Evolutionary conservation across 2,888 invertebrate genomes (phyloP).

Genomic region (Drosophila ezoana): DNA sequence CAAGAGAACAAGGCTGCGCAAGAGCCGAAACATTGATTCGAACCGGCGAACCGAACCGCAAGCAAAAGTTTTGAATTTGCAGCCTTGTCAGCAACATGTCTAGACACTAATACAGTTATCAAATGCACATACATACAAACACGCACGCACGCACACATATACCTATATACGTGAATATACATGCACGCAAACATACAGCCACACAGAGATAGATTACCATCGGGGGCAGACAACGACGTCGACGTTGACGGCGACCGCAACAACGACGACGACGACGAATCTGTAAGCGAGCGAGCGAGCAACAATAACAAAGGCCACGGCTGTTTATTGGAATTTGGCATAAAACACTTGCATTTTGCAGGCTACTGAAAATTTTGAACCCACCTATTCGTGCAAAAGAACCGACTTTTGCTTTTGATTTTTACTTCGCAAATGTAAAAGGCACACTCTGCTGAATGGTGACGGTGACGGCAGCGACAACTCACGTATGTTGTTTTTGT

Average conservation of each 20-base stretch:
- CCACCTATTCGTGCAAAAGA: slow-evolving; percentile 59
- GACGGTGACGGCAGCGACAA: slow-evolving; percentile 72
- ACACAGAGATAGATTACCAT: slow-evolving; percentile 56
- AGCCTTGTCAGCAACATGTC: slow-evolving; percentile 72
- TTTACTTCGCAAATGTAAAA: slow-evolving; percentile 50
- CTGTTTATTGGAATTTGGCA: slow-evolving; percentile 53
- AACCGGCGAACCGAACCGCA: slow-evolving; percentile 56
- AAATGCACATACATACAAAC: slow-evolving; percentile 28
- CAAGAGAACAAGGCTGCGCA: slow-evolving; percentile 22
- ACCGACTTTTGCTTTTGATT: slow-evolving; percentile 56
- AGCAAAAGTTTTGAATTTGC: slow-evolving; percentile 42
- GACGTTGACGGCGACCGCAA: slow-evolving; percentile 19
- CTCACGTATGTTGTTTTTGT: slow-evolving; percentile 73
- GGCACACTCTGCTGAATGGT: slow-evolving; percentile 51
- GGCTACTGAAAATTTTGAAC: slow-evolving; percentile 42
- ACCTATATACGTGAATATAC: slow-evolving; percentile 5
- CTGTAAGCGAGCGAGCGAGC: slow-evolving; percentile 33
- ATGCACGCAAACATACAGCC: slow-evolving; percentile 33
- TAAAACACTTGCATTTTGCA: slow-evolving; percentile 43
- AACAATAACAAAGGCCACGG: slow-evolving; percentile 67
- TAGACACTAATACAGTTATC: slow-evolving; percentile 70
- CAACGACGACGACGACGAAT: slow-evolving; percentile 17
- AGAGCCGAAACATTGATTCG: slow-evolving; percentile 24
- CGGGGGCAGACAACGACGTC: slow-evolving; percentile 48
- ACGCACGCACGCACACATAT: slow-evolving; percentile 2